Conservation (phyloP, 1,140 invertebrate species). For the Euura lappo region DNA sequence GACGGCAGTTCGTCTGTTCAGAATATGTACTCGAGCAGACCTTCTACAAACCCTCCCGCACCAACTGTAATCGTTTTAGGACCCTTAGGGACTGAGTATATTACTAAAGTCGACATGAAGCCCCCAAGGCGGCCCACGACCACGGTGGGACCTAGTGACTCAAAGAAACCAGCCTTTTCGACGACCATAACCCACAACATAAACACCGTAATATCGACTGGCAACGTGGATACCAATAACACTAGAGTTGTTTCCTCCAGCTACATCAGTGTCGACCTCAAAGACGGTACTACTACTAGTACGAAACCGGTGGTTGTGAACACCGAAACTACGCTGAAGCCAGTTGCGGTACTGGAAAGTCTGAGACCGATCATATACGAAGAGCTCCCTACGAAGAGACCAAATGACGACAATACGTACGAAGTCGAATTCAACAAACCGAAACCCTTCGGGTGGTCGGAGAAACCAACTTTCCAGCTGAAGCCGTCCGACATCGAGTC, state of each 20-base stretch:
- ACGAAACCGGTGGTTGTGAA: constrained; percentile 19
- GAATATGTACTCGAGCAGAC: constrained; percentile 39
- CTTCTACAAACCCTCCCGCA: constrained; percentile 63
- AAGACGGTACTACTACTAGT: constrained; percentile 42
- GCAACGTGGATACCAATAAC: constrained; percentile 36
- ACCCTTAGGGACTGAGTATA: constrained; percentile 56
- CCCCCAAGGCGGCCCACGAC: constrained; percentile 52
- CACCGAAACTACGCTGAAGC: constrained; percentile 26
- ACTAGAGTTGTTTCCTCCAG: constrained; percentile 54
- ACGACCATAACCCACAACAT: constrained; percentile 58
- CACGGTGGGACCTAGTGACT: constrained; percentile 41
- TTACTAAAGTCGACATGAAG: constrained; percentile 55
- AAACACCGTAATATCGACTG: constrained; percentile 51
- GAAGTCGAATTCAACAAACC: constrained; percentile 38
- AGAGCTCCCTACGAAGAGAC: constrained; percentile 14
- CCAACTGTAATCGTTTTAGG: constrained; percentile 77
- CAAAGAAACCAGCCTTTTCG: constrained; percentile 45
- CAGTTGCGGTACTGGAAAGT: neutral
- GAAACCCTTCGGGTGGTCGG: constrained; percentile 45
- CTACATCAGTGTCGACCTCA: constrained; percentile 54
- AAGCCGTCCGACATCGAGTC: constrained; percentile 38
- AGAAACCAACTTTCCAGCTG: constrained; percentile 47
- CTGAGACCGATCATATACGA: constrained; percentile 23
- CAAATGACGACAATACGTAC: neutral
- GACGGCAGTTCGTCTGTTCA: neutral